Evolutionary conservation across 2,888 invertebrate genomes (phyloP).

Genomic region (Conomelus anceps): DNA sequence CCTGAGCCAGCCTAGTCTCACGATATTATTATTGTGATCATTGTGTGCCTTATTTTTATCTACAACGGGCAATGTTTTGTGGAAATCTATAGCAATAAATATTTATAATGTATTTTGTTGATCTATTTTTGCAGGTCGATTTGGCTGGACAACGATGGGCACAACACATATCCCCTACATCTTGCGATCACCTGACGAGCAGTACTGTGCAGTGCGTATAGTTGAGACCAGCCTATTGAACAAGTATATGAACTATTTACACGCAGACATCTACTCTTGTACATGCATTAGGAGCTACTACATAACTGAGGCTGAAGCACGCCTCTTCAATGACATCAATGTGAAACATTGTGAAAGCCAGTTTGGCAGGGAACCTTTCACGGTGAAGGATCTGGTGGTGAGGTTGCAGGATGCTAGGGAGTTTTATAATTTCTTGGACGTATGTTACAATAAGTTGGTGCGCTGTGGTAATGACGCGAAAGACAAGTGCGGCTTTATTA

Average conservation of each 20-base stretch:
- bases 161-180: slow-evolving; percentile 84
- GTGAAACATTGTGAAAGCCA: slow-evolving; percentile 83
- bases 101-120: not conserved
- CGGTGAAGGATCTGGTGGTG: slow-evolving; percentile 83
- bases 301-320: slow-evolving; percentile 83
- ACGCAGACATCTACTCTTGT: slow-evolving; percentile 84
- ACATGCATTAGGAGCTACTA: slow-evolving; percentile 89
- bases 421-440: slow-evolving; percentile 83
- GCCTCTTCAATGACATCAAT: slow-evolving; percentile 87
- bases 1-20: too few species aligned
- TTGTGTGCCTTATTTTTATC: not conserved
- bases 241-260: slow-evolving; percentile 80
- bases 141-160: slow-evolving; percentile 86
- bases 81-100: too few species aligned
- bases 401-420: slow-evolving; percentile 79
- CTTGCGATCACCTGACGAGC: slow-evolving; percentile 61
- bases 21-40: too few species aligned
- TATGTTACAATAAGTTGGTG: slow-evolving; percentile 78
- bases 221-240: slow-evolving; percentile 84
- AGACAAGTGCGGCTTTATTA: slow-evolving; percentile 83
- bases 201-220: slow-evolving; percentile 90
- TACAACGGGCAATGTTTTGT: too few species aligned
- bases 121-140: slow-evolving; percentile 47
- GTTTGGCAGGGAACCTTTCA: slow-evolving; percentile 82
- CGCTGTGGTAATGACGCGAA: slow-evolving; percentile 39